Percentiles rank a stretch among this genome's conserved stretches.
Conservation (phyloP, 2,797 vertebrate species). For the Cyclura pinguis region DNA sequence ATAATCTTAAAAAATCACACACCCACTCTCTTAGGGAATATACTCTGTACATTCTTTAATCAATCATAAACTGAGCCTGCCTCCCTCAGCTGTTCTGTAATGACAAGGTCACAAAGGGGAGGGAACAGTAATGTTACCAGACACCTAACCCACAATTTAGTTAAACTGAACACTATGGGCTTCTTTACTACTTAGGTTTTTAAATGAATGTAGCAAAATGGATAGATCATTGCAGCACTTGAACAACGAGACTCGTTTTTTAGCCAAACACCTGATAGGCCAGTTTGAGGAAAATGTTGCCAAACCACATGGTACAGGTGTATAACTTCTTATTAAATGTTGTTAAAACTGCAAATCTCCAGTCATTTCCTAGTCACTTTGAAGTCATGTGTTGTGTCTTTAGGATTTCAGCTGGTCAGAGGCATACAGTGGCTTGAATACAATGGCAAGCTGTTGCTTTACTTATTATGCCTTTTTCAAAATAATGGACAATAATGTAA, state of each 20-base stretch:
- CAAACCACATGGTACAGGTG: not conserved
- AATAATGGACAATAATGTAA: not conserved
- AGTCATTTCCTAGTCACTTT: not conserved
- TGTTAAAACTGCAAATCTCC: not conserved
- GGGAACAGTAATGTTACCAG: slow-evolving; percentile 49
- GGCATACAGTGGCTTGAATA: slow-evolving; percentile 12
- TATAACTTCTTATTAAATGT: not conserved
- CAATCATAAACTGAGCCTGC: slow-evolving; percentile 57
- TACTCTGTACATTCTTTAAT: slow-evolving; percentile 65
- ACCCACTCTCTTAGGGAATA: slow-evolving; percentile 60
- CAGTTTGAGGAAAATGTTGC: not conserved
- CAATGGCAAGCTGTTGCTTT: no score
- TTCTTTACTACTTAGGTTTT: not conserved
- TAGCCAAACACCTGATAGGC: not conserved
- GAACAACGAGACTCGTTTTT: not conserved
- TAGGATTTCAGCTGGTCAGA: not conserved
- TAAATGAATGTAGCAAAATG: not conserved
- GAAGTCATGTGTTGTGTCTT: not conserved
- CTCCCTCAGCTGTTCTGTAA: slow-evolving; percentile 45
- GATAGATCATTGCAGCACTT: not conserved
- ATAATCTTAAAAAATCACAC: slow-evolving; percentile 61
- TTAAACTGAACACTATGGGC: not conserved
- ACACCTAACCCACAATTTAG: not conserved
- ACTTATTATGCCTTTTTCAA: not conserved
- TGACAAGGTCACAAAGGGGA: slow-evolving; percentile 40